phyloP scores from a whole-genome alignment of 2,113 vertebrate genomes.

The Cephalophus harveyi region DNA sequence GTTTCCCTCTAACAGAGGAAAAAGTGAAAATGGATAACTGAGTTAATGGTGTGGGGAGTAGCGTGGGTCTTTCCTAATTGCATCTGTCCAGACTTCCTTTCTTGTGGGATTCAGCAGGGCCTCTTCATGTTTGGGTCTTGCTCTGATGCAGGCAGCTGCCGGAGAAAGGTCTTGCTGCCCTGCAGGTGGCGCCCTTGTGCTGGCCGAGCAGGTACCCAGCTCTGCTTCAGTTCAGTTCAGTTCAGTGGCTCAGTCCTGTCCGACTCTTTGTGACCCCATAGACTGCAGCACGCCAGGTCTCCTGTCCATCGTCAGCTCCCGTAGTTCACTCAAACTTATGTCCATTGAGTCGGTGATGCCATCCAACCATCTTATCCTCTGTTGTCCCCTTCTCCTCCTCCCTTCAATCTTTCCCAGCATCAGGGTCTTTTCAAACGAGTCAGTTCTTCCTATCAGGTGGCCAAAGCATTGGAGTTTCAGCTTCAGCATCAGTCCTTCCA shows the following conservation, averaged over 20 bases:
- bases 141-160: neutral
- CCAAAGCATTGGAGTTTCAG: neutral
- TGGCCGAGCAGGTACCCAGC: neutral
- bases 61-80: neutral
- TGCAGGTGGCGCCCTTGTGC: constrained; percentile 38
- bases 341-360: neutral
- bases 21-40: neutral
- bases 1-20: neutral
- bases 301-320: neutral
- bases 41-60: neutral
- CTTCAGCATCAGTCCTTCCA: neutral
- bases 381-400: neutral
- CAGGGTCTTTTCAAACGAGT: neutral
- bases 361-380: neutral
- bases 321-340: neutral
- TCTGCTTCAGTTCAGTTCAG: neutral
- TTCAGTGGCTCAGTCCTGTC: neutral
- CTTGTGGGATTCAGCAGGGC: accelerated
- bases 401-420: neutral
- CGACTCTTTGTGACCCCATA: neutral
- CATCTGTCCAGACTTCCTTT: neutral
- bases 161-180: neutral
- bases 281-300: neutral
- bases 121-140: neutral
- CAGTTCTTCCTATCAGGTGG: neutral